Base-by-base conservation (phyloP, 2,797 vertebrate genomes). In the Denticeps clupeoides region DNA sequence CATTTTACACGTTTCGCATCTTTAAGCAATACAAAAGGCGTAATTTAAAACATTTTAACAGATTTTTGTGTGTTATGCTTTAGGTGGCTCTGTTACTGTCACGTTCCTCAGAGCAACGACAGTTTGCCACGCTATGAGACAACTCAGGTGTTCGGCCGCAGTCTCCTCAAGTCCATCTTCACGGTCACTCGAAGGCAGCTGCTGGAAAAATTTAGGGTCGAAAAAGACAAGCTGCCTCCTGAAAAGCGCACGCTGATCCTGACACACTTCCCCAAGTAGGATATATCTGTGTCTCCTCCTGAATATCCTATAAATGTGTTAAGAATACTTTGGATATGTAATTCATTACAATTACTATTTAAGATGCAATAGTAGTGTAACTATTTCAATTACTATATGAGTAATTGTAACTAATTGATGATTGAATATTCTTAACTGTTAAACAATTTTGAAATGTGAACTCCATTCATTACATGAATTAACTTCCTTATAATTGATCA, bases 61-160 rank as follows among this genome's bases (percentile, higher is more conserved):
- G 49, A 41, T 42, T 10, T 33, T 21, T 33, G 2, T 13, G 5
- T 6, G 12, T 31, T 51, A 11, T 43, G 18, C 15, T 27, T 26
- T 59, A 98, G 93, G 64, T 99, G 94, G 94, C 68, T 97, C 45
- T 99, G 94, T 66, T 99, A 97, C 71, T 99, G 94, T 82, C 93
- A 99, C 0, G 93, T 99, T 24, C 94, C 94, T 0, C 94, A 99
- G 77, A 97, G 93, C 65, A 97, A 96, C 0, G 93, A 99, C 69
- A 97, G 94, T 68, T 79, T 99, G 3, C 93, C 94, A 4, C 90
- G 93, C 47, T 97, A 92, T 0, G 94, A 99, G 74, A 99, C 94
- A 59, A 97, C 93, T 3, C 93, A 97, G 0, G 93, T 99, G 62
- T 99, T 99, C 0, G 94, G 94, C 9, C 89, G 94, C 53, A 96